Percentiles rank a stretch among this genome's conserved stretches.
These are phyloP conservation scores for Philypnodon macrostomus DNA, from an alignment of 2,797 vertebrate species.

Conservation along the genomic window DNA sequence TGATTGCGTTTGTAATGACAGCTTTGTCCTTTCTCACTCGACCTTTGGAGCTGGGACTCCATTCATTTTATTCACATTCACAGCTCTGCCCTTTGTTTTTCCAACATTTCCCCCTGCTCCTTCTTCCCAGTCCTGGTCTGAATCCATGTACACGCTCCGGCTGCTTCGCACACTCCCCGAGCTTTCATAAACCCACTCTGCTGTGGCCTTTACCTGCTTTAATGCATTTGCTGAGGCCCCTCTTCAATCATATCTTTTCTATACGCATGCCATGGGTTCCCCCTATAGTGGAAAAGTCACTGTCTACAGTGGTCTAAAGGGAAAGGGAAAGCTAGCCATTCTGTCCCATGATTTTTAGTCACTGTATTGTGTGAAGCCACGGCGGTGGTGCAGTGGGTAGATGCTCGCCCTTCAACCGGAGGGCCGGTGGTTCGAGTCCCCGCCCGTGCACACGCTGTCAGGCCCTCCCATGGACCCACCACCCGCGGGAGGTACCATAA, in stretches of 20 bases:
- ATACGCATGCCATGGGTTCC: background rate
- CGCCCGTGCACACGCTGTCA: no score
- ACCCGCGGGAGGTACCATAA: no score
- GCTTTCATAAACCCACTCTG: background rate
- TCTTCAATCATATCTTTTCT: background rate
- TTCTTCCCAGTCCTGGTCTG: background rate
- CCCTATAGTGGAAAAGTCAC: no score
- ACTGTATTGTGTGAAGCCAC: no score
- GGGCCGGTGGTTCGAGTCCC: no score
- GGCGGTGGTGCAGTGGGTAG: no score
- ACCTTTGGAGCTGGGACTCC: background rate
- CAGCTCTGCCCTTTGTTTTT: constrained; percentile 4
- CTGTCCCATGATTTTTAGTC: no score
- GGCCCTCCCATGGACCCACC: no score
- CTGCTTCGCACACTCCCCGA: background rate
- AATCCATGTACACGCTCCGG: constrained; percentile 3
- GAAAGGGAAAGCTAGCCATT: no score
- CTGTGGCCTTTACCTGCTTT: background rate
- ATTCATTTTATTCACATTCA: constrained; percentile 5
- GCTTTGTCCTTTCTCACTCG: constrained; percentile 1
- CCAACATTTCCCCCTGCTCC: background rate
- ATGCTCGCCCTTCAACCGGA: no score
- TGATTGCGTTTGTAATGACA: constrained; percentile 1
- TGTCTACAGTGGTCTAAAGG: no score
- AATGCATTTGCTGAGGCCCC: background rate